A percentile compares a stretch with the other conserved stretches of the same genome.
Conservation (phyloP, 2,113 vertebrate genomes). For the Madoqua kirkii region DNA sequence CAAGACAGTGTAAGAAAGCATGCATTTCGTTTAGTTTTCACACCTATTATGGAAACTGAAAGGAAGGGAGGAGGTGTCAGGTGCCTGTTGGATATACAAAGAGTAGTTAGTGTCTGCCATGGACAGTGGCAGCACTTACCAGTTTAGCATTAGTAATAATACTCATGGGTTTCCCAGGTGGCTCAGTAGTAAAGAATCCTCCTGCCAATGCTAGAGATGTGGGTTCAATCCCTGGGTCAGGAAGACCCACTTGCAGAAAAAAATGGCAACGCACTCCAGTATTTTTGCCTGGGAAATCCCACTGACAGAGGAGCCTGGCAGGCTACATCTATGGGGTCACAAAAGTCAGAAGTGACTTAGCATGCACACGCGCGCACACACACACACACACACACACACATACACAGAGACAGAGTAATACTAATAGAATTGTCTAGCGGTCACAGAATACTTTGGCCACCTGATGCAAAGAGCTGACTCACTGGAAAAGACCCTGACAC, state of each 20-base stretch:
- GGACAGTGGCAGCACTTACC: neutral
- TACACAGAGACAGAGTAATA: neutral
- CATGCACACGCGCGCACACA: fast-evolving
- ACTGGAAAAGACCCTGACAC: neutral
- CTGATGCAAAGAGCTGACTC: neutral
- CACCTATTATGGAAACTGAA: neutral
- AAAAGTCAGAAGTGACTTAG: neutral
- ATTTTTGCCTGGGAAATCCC: neutral
- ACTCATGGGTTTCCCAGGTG: neutral
- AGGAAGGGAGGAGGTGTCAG: neutral
- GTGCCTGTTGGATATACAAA: neutral
- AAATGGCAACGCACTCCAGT: neutral
- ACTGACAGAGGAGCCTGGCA: neutral
- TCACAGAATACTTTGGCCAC: neutral
- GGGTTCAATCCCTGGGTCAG: neutral
- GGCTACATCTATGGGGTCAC: neutral
- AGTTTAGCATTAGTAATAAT: neutral
- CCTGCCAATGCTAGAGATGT: neutral
- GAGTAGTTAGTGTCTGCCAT: neutral
- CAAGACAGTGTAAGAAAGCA: neutral
- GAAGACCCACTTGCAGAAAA: neutral
- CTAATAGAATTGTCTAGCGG: neutral
- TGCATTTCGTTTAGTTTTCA: neutral
- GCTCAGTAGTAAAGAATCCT: neutral
- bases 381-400: neutral